Evolutionary conservation across 2,797 vertebrate genomes (phyloP).

Genomic region (Malacoctenus gilli): DNA sequence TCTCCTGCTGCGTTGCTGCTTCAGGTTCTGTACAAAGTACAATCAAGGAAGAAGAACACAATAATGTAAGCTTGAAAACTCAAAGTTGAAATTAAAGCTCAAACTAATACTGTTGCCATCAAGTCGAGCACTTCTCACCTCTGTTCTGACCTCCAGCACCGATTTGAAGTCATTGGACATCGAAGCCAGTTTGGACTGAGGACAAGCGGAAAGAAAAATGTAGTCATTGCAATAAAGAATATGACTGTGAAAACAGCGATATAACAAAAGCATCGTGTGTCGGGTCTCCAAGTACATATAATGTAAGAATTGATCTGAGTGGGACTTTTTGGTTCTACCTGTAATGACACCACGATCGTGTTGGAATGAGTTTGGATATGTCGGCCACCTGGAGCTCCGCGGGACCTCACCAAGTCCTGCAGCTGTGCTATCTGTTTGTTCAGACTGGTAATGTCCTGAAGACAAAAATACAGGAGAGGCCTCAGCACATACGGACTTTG

Average conservation of each 20-base stretch:
- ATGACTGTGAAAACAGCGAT: too few species aligned
- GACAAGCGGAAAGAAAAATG: slow-evolving; percentile 35
- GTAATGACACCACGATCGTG: slow-evolving; percentile 92
- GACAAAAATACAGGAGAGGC: slow-evolving; percentile 18
- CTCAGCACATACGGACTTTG: not conserved
- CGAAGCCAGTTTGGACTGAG: slow-evolving; percentile 92
- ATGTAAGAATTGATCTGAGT: not conserved
- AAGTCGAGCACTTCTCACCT: slow-evolving; percentile 78
- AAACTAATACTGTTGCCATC: too few species aligned
- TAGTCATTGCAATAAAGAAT: too few species aligned
- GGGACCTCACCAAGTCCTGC: slow-evolving; percentile 88
- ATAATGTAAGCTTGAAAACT: too few species aligned
- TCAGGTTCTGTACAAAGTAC: slow-evolving; percentile 92
- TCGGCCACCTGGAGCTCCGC: slow-evolving; percentile 85
- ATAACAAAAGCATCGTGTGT: too few species aligned
- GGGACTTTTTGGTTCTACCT: slow-evolving; percentile 68
- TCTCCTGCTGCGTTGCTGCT: slow-evolving; percentile 91
- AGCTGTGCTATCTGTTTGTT: slow-evolving; percentile 96
- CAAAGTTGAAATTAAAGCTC: too few species aligned
- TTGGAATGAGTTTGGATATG: slow-evolving; percentile 93
- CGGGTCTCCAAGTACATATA: not conserved
- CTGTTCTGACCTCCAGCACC: slow-evolving; percentile 93
- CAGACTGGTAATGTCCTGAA: slow-evolving; percentile 91
- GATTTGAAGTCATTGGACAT: slow-evolving; percentile 98
- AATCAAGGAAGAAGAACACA: not conserved